Percentiles rank a stretch among this genome's conserved stretches.
phyloP scores from a whole-genome alignment of 2,113 vertebrate species.

The Python bivittatus region DNA sequence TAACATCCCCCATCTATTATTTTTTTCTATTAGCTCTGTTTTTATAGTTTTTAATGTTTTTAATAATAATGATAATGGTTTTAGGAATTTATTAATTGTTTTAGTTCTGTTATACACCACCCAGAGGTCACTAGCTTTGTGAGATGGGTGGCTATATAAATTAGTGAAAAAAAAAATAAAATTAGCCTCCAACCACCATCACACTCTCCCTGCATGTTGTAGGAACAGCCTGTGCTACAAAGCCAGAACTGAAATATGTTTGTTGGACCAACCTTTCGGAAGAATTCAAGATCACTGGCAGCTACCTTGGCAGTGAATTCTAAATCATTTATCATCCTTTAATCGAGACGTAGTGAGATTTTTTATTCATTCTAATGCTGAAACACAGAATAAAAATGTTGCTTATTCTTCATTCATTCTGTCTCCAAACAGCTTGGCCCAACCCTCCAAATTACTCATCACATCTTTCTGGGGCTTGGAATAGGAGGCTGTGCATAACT shows the following conservation, averaged over 20 bases:
- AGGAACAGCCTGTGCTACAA: neutral
- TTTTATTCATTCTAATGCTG: neutral
- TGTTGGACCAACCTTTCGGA: slow-evolving; percentile 2
- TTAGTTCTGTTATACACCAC: no score
- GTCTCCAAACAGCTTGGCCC: neutral
- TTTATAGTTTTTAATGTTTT: no score
- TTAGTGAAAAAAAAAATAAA: no score
- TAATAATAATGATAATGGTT: no score
- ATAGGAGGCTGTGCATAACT: neutral
- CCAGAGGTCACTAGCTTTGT: no score
- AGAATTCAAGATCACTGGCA: slow-evolving; percentile 11
- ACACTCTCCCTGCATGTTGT: no score
- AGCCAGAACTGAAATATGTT: slow-evolving; percentile 5
- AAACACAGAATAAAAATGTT: neutral
- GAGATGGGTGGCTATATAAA: no score
- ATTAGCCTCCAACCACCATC: no score
- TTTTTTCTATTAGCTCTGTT: no score
- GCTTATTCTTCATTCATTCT: neutral
- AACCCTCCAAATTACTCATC: no score
- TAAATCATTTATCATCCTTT: slow-evolving; percentile 23
- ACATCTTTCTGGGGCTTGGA: neutral
- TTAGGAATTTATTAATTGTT: no score
- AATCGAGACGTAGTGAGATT: neutral
- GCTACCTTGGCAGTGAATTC: slow-evolving; percentile 17
- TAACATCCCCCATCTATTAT: no score